Conservation (phyloP, 2,888 invertebrate genomes). For the Thymelicus acteon region DNA sequence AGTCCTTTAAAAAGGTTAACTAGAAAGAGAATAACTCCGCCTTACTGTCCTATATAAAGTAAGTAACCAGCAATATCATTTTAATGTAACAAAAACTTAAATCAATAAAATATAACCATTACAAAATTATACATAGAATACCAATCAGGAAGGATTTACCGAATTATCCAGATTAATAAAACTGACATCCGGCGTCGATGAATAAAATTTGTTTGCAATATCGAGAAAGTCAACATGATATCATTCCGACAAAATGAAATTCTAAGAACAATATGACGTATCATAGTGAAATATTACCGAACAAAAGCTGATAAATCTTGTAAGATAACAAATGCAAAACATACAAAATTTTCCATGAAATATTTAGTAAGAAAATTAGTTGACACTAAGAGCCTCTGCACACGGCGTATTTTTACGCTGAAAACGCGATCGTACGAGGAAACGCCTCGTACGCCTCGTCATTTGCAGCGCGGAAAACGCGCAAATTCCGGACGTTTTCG, state of each 20-base stretch:
- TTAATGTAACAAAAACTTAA: too few species aligned
- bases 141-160: not conserved
- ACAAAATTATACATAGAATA: not conserved
- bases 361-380: not conserved
- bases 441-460: too few species aligned
- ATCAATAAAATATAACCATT: too few species aligned
- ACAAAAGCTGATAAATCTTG: conserved; percentile 16
- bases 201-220: not conserved
- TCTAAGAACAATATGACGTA: conserved; percentile 11
- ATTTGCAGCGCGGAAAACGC: too few species aligned
- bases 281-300: conserved; percentile 9
- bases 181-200: not conserved
- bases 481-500: too few species aligned
- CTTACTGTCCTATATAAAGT: too few species aligned
- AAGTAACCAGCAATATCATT: too few species aligned
- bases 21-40: too few species aligned
- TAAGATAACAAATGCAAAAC: not conserved
- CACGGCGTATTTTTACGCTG: too few species aligned
- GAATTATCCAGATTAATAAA: not conserved
- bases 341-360: not conserved
- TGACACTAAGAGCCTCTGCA: too few species aligned
- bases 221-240: conserved; percentile 4
- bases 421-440: too few species aligned
- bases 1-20: too few species aligned
- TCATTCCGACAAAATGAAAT: not conserved